Base-by-base conservation (phyloP, 2,797 vertebrate species). In the Neosilurus mollespiculum region DNA sequence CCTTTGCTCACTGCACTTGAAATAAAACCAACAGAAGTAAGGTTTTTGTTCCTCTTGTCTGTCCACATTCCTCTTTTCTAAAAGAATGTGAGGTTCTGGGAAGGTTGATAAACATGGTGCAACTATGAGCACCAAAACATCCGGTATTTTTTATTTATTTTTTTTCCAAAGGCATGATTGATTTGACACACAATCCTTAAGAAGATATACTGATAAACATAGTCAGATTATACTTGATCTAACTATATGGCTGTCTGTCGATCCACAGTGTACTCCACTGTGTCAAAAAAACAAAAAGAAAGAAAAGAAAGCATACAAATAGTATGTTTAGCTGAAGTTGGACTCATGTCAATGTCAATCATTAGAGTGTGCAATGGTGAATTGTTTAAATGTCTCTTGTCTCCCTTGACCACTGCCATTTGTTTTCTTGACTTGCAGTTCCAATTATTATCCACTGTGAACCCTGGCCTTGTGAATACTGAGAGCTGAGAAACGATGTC, bases 401-500 rank as follows among this genome's bases (percentile, higher is more conserved):
- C 34, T 64, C 10, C 6, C 7, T 70, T 81, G 1, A 49, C 64
- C 30, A 66, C 22, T 10, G 8, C 3, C 7, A 3, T 72, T 34
- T 86, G 9, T 76, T 37, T 75, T 51, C 18, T 30, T 83, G 22
- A 26, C 90, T 89, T 89, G 9, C 90, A 94, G 91, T 81, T 90
- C 72, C 80, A 86, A 86, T 16, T 70, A 91, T 92, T 89, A 85
- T 61, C 0, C 53, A 58, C 0, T 71, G 54, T 79, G 10, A 53
- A 26, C 80, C 54, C 10, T 91, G 86, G 90, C 24, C 22, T 26
- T 65, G 58, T 43, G 20, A 56, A 77, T 16, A n/a, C 66, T 11
- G 30, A 71, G 72, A 24, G 9, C 43, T 77, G 26, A 24, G 24
- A 67, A 37, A 62, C 49, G 15, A 81, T 69, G 76, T 72, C 86